Evolutionary conservation across 37 sponge, comb jelly and placozoan species (phyloP), one percentile per base, ranked within the genome.

Genomic region (Beroe forskalii): DNA sequence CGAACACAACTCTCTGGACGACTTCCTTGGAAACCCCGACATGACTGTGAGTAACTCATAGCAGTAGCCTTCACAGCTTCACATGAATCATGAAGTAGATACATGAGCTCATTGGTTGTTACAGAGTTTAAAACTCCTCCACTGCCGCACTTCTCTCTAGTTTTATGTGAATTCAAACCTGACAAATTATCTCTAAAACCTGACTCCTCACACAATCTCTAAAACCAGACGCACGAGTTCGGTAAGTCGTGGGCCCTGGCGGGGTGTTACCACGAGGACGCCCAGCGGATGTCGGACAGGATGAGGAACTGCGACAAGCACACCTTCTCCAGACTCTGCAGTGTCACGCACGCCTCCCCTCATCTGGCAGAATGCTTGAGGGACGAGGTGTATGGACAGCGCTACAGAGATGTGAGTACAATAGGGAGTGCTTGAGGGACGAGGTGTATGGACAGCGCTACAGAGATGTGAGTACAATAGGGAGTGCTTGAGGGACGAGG

Each of bases 181-280:
- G n/a, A n/a, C n/a, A n/a, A n/a, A 48, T 48, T 48, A 17, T 48
- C 55, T 12, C 55, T 12, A 48, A 17, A 6, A 48, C 55, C 12
- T 48, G 12, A 6, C 55, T 12, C 55, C 12, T 48, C 55, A 48
- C 55, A 48, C 12, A 48, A 12, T 12, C 12, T 48, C 55, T 12
- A 48, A 17, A 48, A 48, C 55, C 55, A 69, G 72, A 32, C 72
- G 39, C 35, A 69, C 32, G 72, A 80, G 30, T 80, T 80, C 42
- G 44, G 55, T 3, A 80, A 41, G 27, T 25, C 44, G 28, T 80
- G 86, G 86, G 86, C 86, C 23, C 27, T 80, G 19, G 23, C 86
- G 3, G 86, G 86, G 28, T 80, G 86, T 25, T 80, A 80, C 27
- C 86, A 80, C 86, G 86, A 42, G 86, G 38, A 32, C 48, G 24